Percentiles rank a stretch among this genome's conserved stretches.
Evolutionary conservation across 92 coral and sea anemone species (phyloP).

Genomic region (Zoanthus solanderi): DNA sequence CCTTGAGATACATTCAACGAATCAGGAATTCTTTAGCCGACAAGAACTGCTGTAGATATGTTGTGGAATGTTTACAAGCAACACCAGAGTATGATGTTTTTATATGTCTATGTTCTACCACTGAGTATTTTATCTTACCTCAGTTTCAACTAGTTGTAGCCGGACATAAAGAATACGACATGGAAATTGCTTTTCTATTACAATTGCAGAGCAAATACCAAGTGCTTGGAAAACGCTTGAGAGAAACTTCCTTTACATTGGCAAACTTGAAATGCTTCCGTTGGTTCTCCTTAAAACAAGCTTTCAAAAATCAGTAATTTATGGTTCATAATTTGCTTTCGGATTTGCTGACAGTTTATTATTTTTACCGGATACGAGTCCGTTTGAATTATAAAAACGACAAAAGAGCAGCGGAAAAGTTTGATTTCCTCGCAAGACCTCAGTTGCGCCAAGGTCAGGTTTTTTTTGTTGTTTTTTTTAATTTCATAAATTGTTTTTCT

Average conservation of each 20-base stretch:
- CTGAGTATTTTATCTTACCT: neutral
- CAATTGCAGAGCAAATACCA: neutral
- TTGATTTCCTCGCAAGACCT: neutral
- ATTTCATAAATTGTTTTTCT: neutral
- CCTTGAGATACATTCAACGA: too few relatives aligned
- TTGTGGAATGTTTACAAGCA: neutral
- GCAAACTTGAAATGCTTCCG: neutral
- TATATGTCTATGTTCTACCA: neutral
- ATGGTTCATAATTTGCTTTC: neutral
- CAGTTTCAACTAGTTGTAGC: neutral
- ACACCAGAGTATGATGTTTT: neutral
- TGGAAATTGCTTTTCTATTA: neutral
- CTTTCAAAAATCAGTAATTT: neutral
- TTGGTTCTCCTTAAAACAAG: neutral
- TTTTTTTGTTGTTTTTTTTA: neutral
- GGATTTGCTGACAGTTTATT: neutral
- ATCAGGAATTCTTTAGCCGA: neutral
- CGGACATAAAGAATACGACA: neutral
- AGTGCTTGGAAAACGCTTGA: neutral
- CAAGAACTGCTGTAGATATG: neutral
- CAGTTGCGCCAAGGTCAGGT: neutral
- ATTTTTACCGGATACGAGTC: neutral
- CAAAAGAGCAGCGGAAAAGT: constrained; percentile 2
- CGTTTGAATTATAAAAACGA: neutral
- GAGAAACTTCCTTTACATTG: neutral